Base-by-base conservation (phyloP, 2,888 invertebrate genomes). In the Strigamia crassipes region DNA sequence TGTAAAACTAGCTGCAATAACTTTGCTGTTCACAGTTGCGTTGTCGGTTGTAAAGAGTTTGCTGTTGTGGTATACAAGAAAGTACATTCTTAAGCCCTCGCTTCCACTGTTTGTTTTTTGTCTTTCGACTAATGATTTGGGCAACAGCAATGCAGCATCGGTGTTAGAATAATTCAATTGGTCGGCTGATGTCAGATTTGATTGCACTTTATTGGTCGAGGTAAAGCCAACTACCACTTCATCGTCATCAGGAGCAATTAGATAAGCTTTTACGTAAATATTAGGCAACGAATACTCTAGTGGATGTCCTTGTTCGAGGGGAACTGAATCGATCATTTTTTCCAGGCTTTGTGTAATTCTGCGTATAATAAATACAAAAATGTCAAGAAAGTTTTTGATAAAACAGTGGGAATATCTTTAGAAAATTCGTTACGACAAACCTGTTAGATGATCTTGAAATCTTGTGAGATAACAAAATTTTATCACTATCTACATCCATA, bases 121-220 rank as follows among this genome's bases (percentile, higher is more conserved):
- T 1, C 18, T n/a, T 18, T 79, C 46, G 4, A 79, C 13, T 21
- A 79, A 23, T n/a, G 34, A 21, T 41, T n/a, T 18, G 18, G 80
- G 80, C n/a, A 80, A 31, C 13, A 80, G 23, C 15, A 80, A 42
- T 15, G 80, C 80, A 27, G 61, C 61, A 23, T 80, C 80, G 34
- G 56, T 51, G 15, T 12, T 0, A 6, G 23, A 23, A 56, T 23
- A 23, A 15, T 80, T 21, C 38, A 79, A 21, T 79, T 79, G 41
- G 21, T 46, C 21, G 1, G 78, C 31, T 27, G 34, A 38, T 41
- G n/a, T 18, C 5, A 79, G 41, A 4, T 31, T n/a, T 1, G 34
- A 31, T 41, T 34, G 79, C 6, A 21, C 23, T 79, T 46, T 38
- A 42, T 79, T 18, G 21, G 3, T 1, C 0, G 78, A 34, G 15